These are phyloP conservation scores for Nettapus auritus DNA, from an alignment of 2,113 vertebrate species.

Conservation along the genomic window DNA sequence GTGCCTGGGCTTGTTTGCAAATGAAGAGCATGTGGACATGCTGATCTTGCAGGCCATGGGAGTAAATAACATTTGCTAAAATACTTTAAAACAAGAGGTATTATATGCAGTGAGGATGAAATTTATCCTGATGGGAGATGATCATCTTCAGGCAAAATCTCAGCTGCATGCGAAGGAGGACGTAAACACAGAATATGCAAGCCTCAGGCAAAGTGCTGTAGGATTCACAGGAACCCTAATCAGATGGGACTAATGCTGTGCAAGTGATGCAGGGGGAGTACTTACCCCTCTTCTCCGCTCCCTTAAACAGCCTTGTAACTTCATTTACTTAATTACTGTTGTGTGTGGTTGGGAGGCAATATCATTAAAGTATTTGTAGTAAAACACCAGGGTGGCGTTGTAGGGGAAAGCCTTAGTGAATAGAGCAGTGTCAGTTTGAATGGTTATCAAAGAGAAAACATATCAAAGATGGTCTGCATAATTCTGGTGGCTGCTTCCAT, in stretches of 20 bases:
- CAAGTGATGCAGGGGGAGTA: background rate
- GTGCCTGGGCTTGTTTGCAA: background rate
- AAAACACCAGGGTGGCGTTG: background rate
- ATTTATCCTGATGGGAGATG: background rate
- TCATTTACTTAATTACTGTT: conserved; percentile 26
- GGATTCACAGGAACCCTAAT: background rate
- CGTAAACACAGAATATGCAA: background rate
- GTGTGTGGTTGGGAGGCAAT: background rate
- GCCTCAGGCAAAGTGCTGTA: background rate
- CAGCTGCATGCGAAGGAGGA: background rate
- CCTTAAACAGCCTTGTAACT: conserved; percentile 5
- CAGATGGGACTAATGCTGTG: background rate
- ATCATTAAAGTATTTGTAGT: background rate
- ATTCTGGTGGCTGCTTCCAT: background rate
- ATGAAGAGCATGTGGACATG: background rate
- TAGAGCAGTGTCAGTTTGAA: background rate
- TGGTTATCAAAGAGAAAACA: background rate
- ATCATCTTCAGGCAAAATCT: background rate
- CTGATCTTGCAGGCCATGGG: background rate
- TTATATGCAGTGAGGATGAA: background rate
- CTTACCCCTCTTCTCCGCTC: background rate
- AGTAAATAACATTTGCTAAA: background rate
- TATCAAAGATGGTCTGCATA: background rate
- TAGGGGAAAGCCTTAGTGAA: background rate
- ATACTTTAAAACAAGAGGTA: background rate